A percentile compares a stretch with the other conserved stretches of the same genome.
These are phyloP conservation scores for Columba livia DNA, from an alignment of 2,113 vertebrate species.

Conservation along the genomic window DNA sequence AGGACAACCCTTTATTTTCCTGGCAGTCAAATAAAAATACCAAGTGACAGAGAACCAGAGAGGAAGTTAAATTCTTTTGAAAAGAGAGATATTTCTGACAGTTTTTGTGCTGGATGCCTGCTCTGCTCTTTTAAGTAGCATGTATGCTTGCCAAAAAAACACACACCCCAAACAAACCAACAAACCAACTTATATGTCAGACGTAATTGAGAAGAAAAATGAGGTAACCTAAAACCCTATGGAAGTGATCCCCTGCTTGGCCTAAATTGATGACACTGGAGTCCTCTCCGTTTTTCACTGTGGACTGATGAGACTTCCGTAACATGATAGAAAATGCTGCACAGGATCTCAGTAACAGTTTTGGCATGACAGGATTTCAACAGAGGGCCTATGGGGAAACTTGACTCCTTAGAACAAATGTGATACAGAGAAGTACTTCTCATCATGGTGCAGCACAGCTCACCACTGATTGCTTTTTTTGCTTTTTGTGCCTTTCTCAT, in stretches of 20 bases:
- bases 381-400: background rate
- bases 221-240: background rate
- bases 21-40: background rate
- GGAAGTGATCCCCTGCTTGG: background rate
- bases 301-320: background rate
- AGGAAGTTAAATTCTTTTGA: background rate
- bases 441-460: background rate
- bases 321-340: background rate
- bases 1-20: background rate
- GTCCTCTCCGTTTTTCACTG: background rate
- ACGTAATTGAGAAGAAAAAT: background rate
- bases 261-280: background rate
- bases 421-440: background rate
- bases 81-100: background rate
- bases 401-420: background rate
- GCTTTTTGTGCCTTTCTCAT: background rate
- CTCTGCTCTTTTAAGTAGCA: background rate
- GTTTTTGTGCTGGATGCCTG: background rate
- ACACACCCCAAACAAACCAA: too few relatives aligned
- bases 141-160: background rate
- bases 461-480: background rate
- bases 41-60: background rate
- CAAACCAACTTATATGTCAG: accelerated
- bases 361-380: background rate
- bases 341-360: background rate